Conservation (phyloP, 2,113 vertebrate species). For the Marmota monax region DNA sequence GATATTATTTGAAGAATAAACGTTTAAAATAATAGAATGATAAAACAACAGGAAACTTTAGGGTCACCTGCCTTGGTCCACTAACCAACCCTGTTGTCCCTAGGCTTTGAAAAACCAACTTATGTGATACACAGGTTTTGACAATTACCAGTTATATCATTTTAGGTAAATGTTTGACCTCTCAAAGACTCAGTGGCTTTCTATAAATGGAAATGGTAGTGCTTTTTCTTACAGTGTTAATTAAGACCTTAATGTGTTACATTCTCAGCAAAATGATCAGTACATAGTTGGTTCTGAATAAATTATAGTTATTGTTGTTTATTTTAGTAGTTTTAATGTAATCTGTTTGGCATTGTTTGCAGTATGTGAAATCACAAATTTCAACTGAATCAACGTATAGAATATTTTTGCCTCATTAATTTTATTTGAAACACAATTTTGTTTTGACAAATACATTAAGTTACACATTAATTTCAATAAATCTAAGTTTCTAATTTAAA, state of each 20-base stretch:
- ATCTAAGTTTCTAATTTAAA: neutral
- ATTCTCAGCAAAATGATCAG: neutral
- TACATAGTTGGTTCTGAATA: neutral
- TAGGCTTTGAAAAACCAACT: neutral
- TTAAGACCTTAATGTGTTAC: neutral
- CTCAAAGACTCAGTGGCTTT: neutral
- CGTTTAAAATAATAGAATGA: neutral
- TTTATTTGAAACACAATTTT: neutral
- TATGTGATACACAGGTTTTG: neutral
- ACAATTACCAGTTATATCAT: neutral
- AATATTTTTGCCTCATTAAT: neutral
- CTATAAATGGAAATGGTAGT: neutral
- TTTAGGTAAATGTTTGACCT: neutral
- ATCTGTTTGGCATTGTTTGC: neutral
- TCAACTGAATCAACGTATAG: neutral
- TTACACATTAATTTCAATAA: conserved; percentile 14
- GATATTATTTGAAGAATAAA: neutral
- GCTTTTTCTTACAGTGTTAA: neutral
- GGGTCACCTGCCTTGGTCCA: neutral
- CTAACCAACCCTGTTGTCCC: neutral
- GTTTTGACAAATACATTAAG: neutral
- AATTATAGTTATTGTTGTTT: neutral
- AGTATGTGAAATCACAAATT: neutral
- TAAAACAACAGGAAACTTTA: neutral
- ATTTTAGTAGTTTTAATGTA: neutral